Evolutionary conservation across 2,888 invertebrate species (phyloP), one percentile per base, ranked within the genome.

Genomic region (Calameuta idolon): DNA sequence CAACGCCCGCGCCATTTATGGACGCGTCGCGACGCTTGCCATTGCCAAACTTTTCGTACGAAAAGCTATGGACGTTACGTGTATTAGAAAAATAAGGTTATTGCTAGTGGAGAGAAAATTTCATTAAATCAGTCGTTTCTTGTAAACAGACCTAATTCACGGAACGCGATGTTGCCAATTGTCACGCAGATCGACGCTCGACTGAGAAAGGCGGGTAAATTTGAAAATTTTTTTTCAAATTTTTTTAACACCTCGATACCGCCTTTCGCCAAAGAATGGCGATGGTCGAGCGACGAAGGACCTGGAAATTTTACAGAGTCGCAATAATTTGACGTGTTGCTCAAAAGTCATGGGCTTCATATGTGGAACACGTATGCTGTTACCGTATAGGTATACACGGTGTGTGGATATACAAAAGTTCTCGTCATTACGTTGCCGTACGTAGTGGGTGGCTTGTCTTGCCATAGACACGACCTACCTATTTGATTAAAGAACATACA

Each of bases 1-100:
- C 90, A 89, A 87, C 90, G 89, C 86, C 89, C 91, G 90, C 90
- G 88, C 91, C 91, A 90, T 91, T 91, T 91, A 91, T 91, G 91
- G 91, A 76, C 83, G 87, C 89, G 86, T 86, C 89, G 90, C 87
- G 83, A 84, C 83, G 78, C 69, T 75, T 76, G 75, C 69, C 73
- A 74, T 76, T 79, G 79, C 79, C 79, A 79, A 79, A 81, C 71
- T 81, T 73, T 15, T 75, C 75, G 55, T 55, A 73, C 35, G 75
- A 35, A 40, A 40, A 40, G 15, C 40, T 15, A 15, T 15, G 40
- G 15, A 15, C 15, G 15, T 40, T 40, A 5, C 4, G 40, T 4
- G 15, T 37, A 12, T 40, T 37, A 37, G 5, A 40, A 40, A 40
- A 15, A 76, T 33, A 33, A 79, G 80, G 1, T 81, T 79, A 77